Evolutionary conservation across 2,113 vertebrate species (phyloP).

Genomic region (Carlito syrichta): DNA sequence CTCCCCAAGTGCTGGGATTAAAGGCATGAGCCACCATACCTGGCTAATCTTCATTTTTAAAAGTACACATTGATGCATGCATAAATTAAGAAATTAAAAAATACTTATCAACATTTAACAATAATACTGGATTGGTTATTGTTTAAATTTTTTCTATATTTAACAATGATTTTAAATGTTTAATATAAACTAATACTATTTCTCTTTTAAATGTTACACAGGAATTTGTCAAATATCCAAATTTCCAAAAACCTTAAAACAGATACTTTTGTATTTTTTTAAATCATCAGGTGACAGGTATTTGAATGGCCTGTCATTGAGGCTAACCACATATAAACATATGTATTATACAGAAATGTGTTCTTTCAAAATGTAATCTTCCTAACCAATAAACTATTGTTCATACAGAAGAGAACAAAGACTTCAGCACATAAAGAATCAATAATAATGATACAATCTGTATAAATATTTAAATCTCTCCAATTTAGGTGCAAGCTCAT

Average conservation of each 20-base stretch:
- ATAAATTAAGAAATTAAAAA: neutral
- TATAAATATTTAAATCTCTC: slow-evolving; percentile 11
- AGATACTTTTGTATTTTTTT: neutral
- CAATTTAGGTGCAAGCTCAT: neutral
- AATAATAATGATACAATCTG: neutral
- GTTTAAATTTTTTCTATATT: neutral
- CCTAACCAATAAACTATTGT: neutral
- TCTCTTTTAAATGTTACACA: neutral
- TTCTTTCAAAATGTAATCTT: neutral
- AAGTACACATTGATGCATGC: neutral
- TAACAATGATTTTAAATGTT: neutral
- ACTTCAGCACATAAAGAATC: neutral
- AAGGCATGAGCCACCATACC: too few relatives aligned
- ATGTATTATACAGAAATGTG: neutral
- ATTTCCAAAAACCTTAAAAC: neutral
- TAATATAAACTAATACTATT: neutral
- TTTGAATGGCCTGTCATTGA: neutral
- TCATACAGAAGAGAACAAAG: neutral
- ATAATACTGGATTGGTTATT: neutral
- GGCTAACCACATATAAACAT: neutral
- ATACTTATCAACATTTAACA: neutral
- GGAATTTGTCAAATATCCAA: neutral
- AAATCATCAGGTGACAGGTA: neutral
- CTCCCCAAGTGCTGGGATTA: too few relatives aligned
- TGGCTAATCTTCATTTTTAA: neutral